Evolutionary conservation across 1,140 invertebrate genomes (phyloP), one percentile per base, ranked within the genome.

Genomic region (Psilanteris sp.): DNA sequence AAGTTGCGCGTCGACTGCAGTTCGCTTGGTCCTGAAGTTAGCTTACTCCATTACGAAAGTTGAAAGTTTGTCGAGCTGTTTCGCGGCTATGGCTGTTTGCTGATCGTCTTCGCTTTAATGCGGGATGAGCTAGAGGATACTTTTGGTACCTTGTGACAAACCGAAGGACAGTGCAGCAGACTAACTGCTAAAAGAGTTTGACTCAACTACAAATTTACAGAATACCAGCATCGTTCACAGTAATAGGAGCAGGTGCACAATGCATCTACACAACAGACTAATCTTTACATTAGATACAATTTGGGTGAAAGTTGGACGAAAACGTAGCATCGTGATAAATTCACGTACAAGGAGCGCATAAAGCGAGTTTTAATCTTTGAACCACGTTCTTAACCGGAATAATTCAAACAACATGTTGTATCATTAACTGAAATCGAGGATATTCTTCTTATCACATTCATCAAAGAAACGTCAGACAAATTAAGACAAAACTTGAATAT

Each of bases 121-220:
- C 75, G 77, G 78, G 77, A 71, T 55, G 70, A 73, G 67, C 64
- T 44, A 24, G 14, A 44, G 34, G 55, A 75, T 67, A 75, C 39
- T 75, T 48, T 54, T 41, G 32, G 24, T 59, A 16, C 37, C 24
- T 46, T 62, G 54, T 74, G 61, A 74, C 61, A 61, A 74, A 67
- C 46, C 61, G 48, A 64, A 50, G 41, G 55, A 61, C 48, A 46
- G 43, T 32, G 32, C 22, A 29, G 36, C 39, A 44, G 57, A 48
- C 44, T 68, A 81, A 79, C 79, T 74, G 79, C 71, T 82, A 78
- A 82, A 82, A 82, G 77, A 83, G 74, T 82, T 83, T 78, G 81
- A 76, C 77, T 77, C 74, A 64, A 71, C 81, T 81, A 79, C 80
- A 80, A 81, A 81, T 81, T 82, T 82, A 75, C 73, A 78, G 67